Conservation (phyloP, 2,888 invertebrate genomes). For the Celastrina argiolus region DNA sequence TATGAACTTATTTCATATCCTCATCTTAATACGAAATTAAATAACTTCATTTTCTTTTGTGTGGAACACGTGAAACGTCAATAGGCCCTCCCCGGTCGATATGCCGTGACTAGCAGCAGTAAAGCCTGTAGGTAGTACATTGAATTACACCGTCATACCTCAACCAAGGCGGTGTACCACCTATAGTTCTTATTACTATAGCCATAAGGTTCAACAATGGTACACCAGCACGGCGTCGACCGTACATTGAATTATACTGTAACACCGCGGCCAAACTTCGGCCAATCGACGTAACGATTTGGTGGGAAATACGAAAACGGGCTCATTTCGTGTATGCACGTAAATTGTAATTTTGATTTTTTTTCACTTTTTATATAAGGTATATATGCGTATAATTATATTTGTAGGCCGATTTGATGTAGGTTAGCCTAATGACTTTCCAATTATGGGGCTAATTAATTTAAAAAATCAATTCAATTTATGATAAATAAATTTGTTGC, state of each 20-base stretch:
- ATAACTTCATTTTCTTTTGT: constrained; percentile 3
- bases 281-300: constrained; percentile 68
- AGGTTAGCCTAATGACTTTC: too few relatives aligned
- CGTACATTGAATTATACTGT: constrained; percentile 70
- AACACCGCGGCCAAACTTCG: constrained; percentile 62
- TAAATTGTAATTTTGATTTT: not conserved
- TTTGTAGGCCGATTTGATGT: not conserved
- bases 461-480: too few relatives aligned
- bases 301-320: constrained; percentile 61
- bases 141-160: constrained; percentile 72
- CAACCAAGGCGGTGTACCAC: not conserved
- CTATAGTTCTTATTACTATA: not conserved
- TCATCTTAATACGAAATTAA: not conserved
- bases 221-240: not conserved
- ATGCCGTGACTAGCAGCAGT: constrained; percentile 70
- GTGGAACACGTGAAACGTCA: not conserved
- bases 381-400: not conserved
- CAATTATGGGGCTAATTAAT: too few relatives aligned
- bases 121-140: constrained; percentile 64
- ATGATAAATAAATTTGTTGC: too few relatives aligned
- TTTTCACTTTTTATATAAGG: not conserved
- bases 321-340: constrained; percentile 25
- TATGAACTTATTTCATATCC: too few relatives aligned
- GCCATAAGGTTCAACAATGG: not conserved
- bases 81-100: constrained; percentile 54